Evolutionary conservation across 2,888 invertebrate species (phyloP).

Genomic region (Eudasyphora cyanicolor): DNA sequence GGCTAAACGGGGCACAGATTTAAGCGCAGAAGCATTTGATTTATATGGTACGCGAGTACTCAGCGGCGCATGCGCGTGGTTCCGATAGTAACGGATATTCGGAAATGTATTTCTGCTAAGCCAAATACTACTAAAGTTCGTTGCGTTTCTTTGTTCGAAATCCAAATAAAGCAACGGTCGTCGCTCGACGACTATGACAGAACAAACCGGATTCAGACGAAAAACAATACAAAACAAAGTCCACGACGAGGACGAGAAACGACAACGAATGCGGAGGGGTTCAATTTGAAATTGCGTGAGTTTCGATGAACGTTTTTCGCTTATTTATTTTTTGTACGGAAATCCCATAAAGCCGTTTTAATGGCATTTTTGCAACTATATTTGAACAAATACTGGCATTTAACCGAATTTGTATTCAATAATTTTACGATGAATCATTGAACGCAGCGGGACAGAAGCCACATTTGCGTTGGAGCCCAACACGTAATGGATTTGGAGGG

Average conservation of each 20-base stretch:
- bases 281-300: slow-evolving; percentile 7
- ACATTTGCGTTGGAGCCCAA: background rate
- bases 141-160: background rate
- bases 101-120: no score
- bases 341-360: slow-evolving; percentile 50
- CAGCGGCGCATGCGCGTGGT: background rate
- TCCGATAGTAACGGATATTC: slow-evolving; percentile 1
- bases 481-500: no score
- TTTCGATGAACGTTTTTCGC: no score
- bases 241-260: background rate
- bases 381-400: slow-evolving; percentile 51
- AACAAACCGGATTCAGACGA: slow-evolving; percentile 35
- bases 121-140: background rate
- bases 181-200: background rate
- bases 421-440: slow-evolving; percentile 60
- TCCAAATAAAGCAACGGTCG: background rate
- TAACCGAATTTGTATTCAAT: slow-evolving; percentile 60
- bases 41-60: background rate
- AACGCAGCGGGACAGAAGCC: background rate
- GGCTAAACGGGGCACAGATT: background rate
- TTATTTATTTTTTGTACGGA: slow-evolving; percentile 55
- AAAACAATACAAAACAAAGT: slow-evolving; percentile 21
- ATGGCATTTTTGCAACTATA: slow-evolving; percentile 38
- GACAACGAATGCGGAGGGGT: no score
- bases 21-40: background rate